Evolutionary conservation across 2,113 vertebrate genomes (phyloP).

Genomic region (Archocentrus centrarchus): DNA sequence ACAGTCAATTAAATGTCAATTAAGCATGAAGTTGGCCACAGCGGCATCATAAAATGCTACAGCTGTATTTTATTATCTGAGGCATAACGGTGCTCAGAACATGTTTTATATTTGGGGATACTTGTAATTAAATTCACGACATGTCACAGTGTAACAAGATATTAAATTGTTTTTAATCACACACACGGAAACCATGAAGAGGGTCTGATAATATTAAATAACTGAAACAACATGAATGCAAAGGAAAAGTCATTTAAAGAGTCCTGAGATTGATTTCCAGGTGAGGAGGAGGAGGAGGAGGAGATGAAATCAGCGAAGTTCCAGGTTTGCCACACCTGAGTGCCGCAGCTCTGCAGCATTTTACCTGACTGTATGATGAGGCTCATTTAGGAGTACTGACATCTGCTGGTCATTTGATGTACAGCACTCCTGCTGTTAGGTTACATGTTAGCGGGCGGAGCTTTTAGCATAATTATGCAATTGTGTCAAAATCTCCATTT

Average conservation of each 20-base stretch:
- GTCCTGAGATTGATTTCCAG: rapidly evolving
- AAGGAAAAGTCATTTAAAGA: not conserved
- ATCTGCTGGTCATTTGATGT: too few relatives aligned
- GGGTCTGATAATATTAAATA: not conserved
- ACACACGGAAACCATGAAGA: not conserved
- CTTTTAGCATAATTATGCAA: too few relatives aligned
- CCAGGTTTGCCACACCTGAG: not conserved
- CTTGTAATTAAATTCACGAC: not conserved
- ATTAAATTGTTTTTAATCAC: not conserved
- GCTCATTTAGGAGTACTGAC: too few relatives aligned
- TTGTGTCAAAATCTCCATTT: too few relatives aligned
- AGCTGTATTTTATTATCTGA: not conserved
- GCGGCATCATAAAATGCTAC: not conserved
- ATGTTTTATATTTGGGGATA: not conserved
- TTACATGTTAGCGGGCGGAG: too few relatives aligned
- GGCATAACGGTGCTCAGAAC: not conserved
- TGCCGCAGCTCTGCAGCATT: not conserved
- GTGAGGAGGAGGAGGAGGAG: not conserved
- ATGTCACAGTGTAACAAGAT: not conserved
- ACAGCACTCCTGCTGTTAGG: too few relatives aligned
- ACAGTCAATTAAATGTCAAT: not conserved
- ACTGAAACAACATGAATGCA: not conserved
- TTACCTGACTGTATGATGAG: not conserved
- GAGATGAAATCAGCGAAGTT: not conserved
- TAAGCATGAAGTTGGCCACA: not conserved